A percentile compares a stretch with the other conserved stretches of the same genome.
phyloP scores from a whole-genome alignment of 2,113 vertebrate species.

The Tyto alba region DNA sequence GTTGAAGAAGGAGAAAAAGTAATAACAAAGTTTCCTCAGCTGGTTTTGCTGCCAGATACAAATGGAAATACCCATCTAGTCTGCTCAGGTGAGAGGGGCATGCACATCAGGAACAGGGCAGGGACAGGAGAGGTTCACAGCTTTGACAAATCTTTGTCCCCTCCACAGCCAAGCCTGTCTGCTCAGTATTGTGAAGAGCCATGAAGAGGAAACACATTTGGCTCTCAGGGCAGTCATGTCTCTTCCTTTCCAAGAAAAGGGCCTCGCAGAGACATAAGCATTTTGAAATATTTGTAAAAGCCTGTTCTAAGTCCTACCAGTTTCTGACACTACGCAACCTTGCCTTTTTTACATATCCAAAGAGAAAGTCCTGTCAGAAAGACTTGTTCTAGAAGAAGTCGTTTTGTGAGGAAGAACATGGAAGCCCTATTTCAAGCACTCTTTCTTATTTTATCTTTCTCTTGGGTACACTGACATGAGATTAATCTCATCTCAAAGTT shows the following conservation, averaged over 20 bases:
- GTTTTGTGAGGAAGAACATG: neutral
- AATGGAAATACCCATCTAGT: neutral
- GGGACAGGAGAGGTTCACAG: neutral
- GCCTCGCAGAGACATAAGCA: neutral
- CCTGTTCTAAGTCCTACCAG: too few species aligned
- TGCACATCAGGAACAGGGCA: neutral
- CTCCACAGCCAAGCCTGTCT: fast-evolving
- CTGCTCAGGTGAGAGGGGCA: neutral
- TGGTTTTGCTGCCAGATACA: neutral
- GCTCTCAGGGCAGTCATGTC: neutral
- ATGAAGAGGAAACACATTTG: neutral
- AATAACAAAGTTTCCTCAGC: neutral
- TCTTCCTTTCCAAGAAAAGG: neutral
- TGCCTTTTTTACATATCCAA: neutral
- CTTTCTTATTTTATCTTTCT: constrained; percentile 8
- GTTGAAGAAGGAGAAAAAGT: neutral
- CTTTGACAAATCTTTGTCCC: neutral
- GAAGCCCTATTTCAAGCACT: neutral
- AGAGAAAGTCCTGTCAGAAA: neutral
- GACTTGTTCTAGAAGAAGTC: neutral
- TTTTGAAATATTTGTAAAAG: neutral
- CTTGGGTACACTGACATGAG: neutral
- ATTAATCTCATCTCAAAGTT: constrained; percentile 37
- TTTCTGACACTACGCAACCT: neutral
- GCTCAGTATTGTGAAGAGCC: neutral